These are phyloP conservation scores for Nasonia oneida DNA, from an alignment of 2,888 invertebrate genomes.

Conservation along the genomic window DNA sequence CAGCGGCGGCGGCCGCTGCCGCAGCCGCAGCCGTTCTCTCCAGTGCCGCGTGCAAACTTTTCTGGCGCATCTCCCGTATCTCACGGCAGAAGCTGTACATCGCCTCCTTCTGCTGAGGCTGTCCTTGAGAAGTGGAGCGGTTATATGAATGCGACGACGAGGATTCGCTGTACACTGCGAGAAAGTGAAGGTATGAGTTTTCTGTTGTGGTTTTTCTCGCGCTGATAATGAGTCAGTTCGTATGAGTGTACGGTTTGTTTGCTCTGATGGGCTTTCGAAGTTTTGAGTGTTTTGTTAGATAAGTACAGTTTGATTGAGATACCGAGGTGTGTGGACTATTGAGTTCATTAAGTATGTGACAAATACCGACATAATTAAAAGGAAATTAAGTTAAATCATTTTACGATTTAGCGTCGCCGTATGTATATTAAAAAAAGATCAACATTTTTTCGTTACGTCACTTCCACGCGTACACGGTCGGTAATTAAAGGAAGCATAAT, in stretches of 20 bases:
- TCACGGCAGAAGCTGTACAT: constrained; percentile 60
- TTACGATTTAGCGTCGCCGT: too few species aligned
- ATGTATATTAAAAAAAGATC: too few species aligned
- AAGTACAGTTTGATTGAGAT: neutral
- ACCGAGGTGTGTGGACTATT: too few species aligned
- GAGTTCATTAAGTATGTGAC: too few species aligned
- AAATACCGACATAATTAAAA: too few species aligned
- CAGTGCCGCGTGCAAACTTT: constrained; percentile 55
- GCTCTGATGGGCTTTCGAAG: too few species aligned
- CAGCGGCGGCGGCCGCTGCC: neutral
- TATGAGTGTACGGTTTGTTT: too few species aligned
- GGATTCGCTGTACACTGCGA: neutral
- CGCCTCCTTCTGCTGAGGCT: constrained; percentile 39
- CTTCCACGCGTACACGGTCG: too few species aligned
- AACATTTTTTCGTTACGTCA: too few species aligned
- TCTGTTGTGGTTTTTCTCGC: neutral
- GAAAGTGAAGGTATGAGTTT: neutral
- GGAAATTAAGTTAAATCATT: too few species aligned
- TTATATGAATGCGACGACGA: neutral
- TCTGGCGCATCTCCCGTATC: constrained; percentile 59
- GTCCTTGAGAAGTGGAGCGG: neutral
- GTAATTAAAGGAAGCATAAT: too few species aligned
- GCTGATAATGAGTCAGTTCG: too few species aligned
- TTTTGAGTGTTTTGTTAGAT: neutral
- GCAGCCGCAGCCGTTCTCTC: constrained; percentile 20